A percentile compares a stretch with the other conserved stretches of the same genome.
Conservation (phyloP, 1,140 invertebrate genomes). For the Pteromalus puparum region DNA sequence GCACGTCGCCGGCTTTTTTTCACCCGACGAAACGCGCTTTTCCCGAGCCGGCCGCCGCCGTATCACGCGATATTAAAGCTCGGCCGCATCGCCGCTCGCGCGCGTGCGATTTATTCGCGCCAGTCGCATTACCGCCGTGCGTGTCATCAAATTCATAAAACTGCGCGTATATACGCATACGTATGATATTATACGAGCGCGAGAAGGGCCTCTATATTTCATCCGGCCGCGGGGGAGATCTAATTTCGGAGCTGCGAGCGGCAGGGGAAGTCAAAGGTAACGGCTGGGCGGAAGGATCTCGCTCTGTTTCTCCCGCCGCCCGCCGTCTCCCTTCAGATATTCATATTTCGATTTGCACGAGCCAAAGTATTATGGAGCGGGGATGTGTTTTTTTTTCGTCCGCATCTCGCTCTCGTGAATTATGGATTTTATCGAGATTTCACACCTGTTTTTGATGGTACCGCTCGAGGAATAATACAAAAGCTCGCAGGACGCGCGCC, state of each 20-base stretch:
- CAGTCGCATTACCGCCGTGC: neutral
- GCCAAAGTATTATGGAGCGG: constrained; percentile 27
- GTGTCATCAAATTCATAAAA: constrained; percentile 45
- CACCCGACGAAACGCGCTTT: neutral
- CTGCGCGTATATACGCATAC: neutral
- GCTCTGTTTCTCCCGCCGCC: neutral
- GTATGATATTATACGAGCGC: neutral
- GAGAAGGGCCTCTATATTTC: constrained; percentile 37
- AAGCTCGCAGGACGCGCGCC: neutral
- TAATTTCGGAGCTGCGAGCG: constrained; percentile 31
- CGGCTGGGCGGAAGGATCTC: constrained; percentile 28
- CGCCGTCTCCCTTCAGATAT: constrained; percentile 39
- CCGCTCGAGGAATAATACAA: constrained; percentile 2
- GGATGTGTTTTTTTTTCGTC: constrained; percentile 28
- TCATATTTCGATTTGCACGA: constrained; percentile 51
- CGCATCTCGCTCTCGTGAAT: constrained; percentile 34
- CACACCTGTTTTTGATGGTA: constrained; percentile 41
- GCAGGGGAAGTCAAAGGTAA: constrained; percentile 22
- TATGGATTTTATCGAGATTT: constrained; percentile 50
- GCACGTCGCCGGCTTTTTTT: neutral
- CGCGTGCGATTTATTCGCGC: constrained; percentile 24
- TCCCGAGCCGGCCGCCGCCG: neutral
- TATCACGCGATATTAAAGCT: neutral
- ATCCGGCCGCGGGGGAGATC: constrained; percentile 22
- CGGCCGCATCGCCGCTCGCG: neutral